These are phyloP conservation scores for Chaetura pelagica DNA, from an alignment of 2,113 vertebrate genomes.

Conservation along the genomic window DNA sequence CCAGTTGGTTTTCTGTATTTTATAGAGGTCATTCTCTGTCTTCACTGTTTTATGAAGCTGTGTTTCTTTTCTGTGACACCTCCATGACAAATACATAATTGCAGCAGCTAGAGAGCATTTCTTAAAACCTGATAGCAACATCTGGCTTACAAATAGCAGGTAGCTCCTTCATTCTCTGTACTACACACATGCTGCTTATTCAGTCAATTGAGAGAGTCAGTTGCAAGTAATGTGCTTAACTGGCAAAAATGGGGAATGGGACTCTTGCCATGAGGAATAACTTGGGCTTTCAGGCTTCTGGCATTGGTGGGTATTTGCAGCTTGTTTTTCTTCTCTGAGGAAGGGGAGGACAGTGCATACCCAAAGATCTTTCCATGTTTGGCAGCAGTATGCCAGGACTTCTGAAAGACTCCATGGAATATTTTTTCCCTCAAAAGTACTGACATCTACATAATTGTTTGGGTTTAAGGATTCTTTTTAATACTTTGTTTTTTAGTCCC, in stretches of 20 bases:
- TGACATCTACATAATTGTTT: conserved; percentile 47
- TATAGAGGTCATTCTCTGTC: neutral
- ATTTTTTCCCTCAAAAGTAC: conserved; percentile 27
- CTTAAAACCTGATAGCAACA: neutral
- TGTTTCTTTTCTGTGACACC: neutral
- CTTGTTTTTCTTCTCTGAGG: conserved; percentile 56
- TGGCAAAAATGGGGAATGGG: conserved; percentile 35
- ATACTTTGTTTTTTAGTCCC: conserved; percentile 5
- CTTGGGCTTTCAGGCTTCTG: conserved; percentile 51
- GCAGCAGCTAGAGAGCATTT: neutral
- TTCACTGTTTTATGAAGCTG: neutral
- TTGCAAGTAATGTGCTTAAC: conserved; percentile 35
- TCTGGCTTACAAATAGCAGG: neutral
- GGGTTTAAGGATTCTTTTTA: conserved; percentile 30
- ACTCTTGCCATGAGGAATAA: conserved; percentile 53
- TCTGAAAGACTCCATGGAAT: conserved; percentile 8
- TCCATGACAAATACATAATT: neutral
- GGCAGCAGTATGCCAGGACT: conserved; percentile 20
- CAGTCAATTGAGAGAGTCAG: neutral
- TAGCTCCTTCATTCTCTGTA: neutral
- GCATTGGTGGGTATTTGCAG: conserved; percentile 34
- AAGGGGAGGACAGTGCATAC: conserved; percentile 34
- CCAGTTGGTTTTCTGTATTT: neutral
- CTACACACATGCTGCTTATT: neutral
- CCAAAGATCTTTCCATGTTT: conserved; percentile 50